Evolutionary conservation across 2,797 vertebrate species (phyloP).

Genomic region (Petrocephalus sullivani): DNA sequence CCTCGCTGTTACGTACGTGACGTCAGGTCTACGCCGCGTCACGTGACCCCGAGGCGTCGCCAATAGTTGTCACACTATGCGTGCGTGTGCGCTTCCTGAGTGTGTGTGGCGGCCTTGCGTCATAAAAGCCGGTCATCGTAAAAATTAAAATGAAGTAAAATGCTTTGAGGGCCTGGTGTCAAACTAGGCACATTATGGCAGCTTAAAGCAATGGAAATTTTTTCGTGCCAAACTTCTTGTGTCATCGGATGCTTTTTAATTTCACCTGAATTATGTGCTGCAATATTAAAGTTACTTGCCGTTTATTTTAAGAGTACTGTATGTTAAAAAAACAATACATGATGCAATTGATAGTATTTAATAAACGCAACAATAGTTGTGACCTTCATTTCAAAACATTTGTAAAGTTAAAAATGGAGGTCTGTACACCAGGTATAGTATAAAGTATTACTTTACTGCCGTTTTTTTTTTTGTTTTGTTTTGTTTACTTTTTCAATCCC

Average conservation of each 20-base stretch:
- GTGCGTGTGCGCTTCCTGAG: neutral
- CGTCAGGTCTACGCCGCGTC: constrained; percentile 27
- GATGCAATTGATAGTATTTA: neutral
- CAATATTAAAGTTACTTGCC: neutral
- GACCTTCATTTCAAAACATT: neutral
- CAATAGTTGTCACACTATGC: neutral
- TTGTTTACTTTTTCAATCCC: neutral
- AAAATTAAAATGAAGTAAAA: neutral
- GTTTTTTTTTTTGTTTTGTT: neutral
- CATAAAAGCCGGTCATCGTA: neutral
- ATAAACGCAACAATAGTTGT: neutral
- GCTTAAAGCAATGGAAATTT: neutral
- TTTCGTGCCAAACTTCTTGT: neutral
- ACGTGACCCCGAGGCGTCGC: constrained; percentile 14
- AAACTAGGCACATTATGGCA: neutral
- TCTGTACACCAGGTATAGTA: neutral
- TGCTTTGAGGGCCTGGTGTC: neutral
- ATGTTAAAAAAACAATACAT: neutral
- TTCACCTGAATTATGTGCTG: neutral
- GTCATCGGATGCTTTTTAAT: neutral
- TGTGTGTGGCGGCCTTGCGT: neutral
- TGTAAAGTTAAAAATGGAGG: neutral
- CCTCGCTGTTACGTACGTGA: constrained; percentile 19
- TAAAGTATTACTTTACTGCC: neutral
- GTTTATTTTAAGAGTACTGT: neutral